phyloP scores from a whole-genome alignment of 2,113 vertebrate genomes.

The Tympanuchus pallidicinctus region DNA sequence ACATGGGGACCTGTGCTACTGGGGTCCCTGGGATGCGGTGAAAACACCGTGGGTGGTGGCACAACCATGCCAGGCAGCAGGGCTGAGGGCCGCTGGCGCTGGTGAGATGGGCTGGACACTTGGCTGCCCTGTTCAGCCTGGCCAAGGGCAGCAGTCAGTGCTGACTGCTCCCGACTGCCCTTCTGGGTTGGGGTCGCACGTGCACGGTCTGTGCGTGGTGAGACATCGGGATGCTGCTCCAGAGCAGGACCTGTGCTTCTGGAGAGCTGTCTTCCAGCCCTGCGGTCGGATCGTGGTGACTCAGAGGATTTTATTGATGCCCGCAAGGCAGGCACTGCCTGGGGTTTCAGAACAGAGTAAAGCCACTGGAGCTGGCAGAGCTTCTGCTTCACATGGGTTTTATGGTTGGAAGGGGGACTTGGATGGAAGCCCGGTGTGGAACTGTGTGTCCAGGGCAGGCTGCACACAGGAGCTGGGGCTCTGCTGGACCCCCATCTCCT shows the following conservation, averaged over 20 bases:
- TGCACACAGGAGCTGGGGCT: not conserved
- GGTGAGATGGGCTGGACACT: fast-evolving
- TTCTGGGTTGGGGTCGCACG: no score
- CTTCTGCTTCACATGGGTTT: not conserved
- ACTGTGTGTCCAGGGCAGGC: not conserved
- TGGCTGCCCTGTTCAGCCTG: not conserved
- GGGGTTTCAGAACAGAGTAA: not conserved
- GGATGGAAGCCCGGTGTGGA: not conserved
- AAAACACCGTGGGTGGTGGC: fast-evolving
- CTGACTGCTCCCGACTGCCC: not conserved
- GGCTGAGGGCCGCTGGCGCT: no score
- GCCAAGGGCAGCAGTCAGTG: not conserved
- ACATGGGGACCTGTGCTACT: not conserved
- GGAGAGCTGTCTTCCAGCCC: not conserved
- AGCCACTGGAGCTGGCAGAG: not conserved
- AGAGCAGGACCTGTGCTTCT: not conserved
- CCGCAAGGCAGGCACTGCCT: not conserved
- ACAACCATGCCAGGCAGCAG: fast-evolving
- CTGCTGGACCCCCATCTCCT: not conserved
- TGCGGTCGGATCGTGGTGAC: not conserved
- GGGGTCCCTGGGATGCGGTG: not conserved
- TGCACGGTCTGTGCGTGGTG: no score
- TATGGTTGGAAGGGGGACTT: not conserved
- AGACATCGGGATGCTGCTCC: not conserved
- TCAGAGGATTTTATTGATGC: not conserved